These are phyloP conservation scores for Scaptomyza parva DNA, from an alignment of 2,888 invertebrate species.

Conservation along the genomic window DNA sequence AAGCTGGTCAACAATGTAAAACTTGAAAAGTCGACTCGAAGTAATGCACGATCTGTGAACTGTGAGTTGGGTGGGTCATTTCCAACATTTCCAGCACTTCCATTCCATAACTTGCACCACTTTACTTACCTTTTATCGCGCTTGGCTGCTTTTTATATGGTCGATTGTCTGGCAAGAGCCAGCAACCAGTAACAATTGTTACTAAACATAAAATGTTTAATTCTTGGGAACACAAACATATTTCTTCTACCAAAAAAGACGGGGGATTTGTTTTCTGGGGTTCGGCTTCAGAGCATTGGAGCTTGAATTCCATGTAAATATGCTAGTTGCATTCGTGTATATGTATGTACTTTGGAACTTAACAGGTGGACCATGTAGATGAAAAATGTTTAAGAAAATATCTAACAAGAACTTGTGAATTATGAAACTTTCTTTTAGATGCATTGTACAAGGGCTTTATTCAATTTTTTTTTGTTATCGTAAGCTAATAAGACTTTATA, in stretches of 20 bases:
- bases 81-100: slow-evolving; percentile 51
- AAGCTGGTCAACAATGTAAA: slow-evolving; percentile 26
- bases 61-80: slow-evolving; percentile 73
- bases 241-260: slow-evolving; percentile 11
- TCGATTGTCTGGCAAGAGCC: slow-evolving; percentile 23
- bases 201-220: slow-evolving; percentile 70
- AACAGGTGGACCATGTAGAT: slow-evolving; percentile 41
- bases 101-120: slow-evolving; percentile 35
- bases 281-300: slow-evolving; percentile 63
- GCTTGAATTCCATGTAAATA: slow-evolving; percentile 57
- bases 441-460: neutral
- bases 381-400: neutral
- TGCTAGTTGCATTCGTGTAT: slow-evolving; percentile 22
- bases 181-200: slow-evolving; percentile 49
- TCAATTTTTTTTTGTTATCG: no score
- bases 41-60: slow-evolving; percentile 70
- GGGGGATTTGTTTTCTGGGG: slow-evolving; percentile 29
- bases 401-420: slow-evolving; percentile 26
- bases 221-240: slow-evolving; percentile 71
- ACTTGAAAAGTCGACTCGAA: slow-evolving; percentile 1
- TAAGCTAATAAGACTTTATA: no score
- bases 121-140: slow-evolving; percentile 30
- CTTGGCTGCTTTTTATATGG: slow-evolving; percentile 57
- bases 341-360: slow-evolving; percentile 10
- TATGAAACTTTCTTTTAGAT: slow-evolving; percentile 23